A percentile compares a stretch with the other conserved stretches of the same genome.
phyloP scores from a whole-genome alignment of 2,888 invertebrate species.

The Drosophila cracens region DNA sequence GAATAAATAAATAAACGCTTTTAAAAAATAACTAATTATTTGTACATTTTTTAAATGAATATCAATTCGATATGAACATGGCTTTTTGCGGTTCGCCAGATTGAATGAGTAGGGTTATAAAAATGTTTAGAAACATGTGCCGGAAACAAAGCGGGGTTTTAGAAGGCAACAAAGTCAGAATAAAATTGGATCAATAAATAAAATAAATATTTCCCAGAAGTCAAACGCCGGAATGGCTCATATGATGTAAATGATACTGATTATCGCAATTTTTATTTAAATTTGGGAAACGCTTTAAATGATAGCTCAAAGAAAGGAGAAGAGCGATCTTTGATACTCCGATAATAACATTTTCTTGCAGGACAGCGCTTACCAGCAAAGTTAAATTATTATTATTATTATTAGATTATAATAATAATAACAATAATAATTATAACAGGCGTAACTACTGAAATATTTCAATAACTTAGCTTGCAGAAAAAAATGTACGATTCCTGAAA shows the following conservation, averaged over 20 bases:
- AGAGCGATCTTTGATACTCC: rapidly evolving
- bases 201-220: not conserved
- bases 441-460: no score
- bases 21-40: not conserved
- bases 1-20: not conserved
- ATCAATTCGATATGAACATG: not conserved
- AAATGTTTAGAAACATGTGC: not conserved
- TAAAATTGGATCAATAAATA: not conserved
- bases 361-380: not conserved
- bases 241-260: not conserved
- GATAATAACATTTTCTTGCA: not conserved
- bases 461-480: no score
- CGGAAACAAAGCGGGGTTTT: not conserved
- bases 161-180: rapidly evolving
- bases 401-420: no score
- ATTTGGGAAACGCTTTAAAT: not conserved
- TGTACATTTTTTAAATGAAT: not conserved
- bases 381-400: not conserved
- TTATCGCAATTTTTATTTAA: not conserved
- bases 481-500: no score
- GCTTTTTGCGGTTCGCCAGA: not conserved
- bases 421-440: no score
- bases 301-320: not conserved
- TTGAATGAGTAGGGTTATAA: not conserved
- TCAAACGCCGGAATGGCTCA: not conserved